Evolutionary conservation across 2,113 vertebrate genomes (phyloP).

Genomic region (Talpa occidentalis): DNA sequence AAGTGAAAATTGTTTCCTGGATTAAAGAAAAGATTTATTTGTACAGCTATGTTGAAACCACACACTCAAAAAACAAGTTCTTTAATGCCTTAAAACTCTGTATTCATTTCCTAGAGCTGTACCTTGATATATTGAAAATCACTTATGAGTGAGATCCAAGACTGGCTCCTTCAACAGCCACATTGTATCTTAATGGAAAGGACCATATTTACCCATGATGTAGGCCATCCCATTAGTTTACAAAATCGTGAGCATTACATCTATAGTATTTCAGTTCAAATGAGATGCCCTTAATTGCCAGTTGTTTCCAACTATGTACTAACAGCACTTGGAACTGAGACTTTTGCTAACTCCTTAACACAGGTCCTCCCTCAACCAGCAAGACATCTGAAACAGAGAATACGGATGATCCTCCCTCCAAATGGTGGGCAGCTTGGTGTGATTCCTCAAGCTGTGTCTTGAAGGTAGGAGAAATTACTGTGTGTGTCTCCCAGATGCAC

Average conservation of each 20-base stretch:
- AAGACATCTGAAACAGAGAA: neutral
- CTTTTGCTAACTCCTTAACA: neutral
- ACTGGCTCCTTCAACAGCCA: neutral
- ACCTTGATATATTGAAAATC: neutral
- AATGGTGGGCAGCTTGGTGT: neutral
- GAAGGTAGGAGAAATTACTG: neutral
- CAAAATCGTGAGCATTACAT: neutral
- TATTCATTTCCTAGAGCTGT: neutral
- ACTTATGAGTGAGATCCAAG: neutral
- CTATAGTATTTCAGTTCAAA: neutral
- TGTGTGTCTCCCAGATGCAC: neutral
- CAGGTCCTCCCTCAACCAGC: neutral
- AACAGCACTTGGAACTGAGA: neutral
- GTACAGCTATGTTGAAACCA: neutral
- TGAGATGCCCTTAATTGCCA: neutral
- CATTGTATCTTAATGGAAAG: neutral
- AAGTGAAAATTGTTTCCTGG: constrained; percentile 22
- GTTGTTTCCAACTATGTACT: neutral
- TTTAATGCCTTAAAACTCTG: neutral
- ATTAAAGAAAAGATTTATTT: constrained; percentile 17
- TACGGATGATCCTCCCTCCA: neutral
- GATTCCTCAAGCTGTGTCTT: neutral
- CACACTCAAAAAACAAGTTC: constrained; percentile 5
- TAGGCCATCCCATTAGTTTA: neutral
- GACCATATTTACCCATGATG: neutral